Evolutionary conservation across 2,113 vertebrate genomes (phyloP), one percentile per base, ranked within the genome.

Genomic region (Trichechus manatus): DNA sequence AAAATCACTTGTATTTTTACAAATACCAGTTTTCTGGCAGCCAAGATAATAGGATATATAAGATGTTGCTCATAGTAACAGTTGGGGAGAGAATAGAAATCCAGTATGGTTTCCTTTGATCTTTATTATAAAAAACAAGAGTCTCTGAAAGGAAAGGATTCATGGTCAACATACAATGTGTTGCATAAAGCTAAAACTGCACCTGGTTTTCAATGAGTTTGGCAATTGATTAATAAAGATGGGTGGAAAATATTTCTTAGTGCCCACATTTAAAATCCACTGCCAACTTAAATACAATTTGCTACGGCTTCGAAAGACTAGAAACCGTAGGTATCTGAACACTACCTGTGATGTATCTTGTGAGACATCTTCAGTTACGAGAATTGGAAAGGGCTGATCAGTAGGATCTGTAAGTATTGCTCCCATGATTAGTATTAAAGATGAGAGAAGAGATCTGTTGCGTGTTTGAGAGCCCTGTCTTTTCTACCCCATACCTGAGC

Each of bases 61-160:
- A 70, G 64, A 64, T 90, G 50, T 86, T 93, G 10, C 39, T 47
- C 33, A 29, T 29, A 56, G 14, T 63, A 93, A 94, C 9, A 84
- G 42, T 53, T 92, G 42, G 64, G n/a, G 20, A 89, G 33, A 23
- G 75, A 63, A 70, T 22, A 53, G 42, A 92, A 91, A 86, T 33
- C 22, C 68, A 82, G 13, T 11, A 63, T 80, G 5, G 33, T 68
- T 53, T 89, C 42, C 70, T 68, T 83, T 91, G 83, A 75, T 89
- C 25, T 91, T 95, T 74, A 59, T 82, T 93, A 70, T 91, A 15
- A 61, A 81, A 82, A 56, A 87, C 31, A 59, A 59, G 17, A 66
- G 74, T 72, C 44, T 61, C n/a, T 22, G 19, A 59, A 93, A 70
- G 25, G 56, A 94, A 92, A 39, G 31, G 84, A 29, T 53, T 95